These are phyloP conservation scores for Paralichthys olivaceus DNA, from an alignment of 2,113 vertebrate species.

Conservation along the genomic window DNA sequence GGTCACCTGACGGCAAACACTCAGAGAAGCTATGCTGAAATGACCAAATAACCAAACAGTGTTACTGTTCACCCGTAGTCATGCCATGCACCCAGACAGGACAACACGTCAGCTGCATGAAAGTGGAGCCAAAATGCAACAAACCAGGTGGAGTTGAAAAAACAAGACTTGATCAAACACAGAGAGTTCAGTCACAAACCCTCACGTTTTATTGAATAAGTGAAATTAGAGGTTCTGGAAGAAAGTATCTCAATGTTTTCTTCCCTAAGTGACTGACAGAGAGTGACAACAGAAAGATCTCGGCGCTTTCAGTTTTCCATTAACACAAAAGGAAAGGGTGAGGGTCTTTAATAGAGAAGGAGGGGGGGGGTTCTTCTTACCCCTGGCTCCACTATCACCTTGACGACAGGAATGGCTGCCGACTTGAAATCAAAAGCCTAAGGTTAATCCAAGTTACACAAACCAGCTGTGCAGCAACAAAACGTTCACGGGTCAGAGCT, in stretches of 20 bases:
- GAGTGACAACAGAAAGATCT: slow-evolving; percentile 36
- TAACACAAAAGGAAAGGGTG: slow-evolving; percentile 32
- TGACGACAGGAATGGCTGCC: slow-evolving; percentile 77
- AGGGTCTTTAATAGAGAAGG: slow-evolving; percentile 45
- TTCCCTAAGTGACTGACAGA: slow-evolving; percentile 24
- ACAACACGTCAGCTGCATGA: slow-evolving; percentile 28
- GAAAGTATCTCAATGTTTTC: slow-evolving; percentile 37
- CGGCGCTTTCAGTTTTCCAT: slow-evolving; percentile 50
- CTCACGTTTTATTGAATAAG: slow-evolving; percentile 12
- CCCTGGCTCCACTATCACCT: slow-evolving; percentile 81
- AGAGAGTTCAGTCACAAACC: slow-evolving; percentile 44
- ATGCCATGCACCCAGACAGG: slow-evolving; percentile 62
- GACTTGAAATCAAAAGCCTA: slow-evolving; percentile 79
- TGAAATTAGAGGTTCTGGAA: slow-evolving; percentile 10
- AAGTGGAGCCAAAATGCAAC: slow-evolving; percentile 43
- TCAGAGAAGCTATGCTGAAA: slow-evolving; percentile 5
- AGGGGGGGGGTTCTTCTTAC: slow-evolving; percentile 68
- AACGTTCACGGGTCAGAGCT: background rate
- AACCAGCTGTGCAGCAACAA: slow-evolving; percentile 8
- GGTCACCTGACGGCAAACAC: slow-evolving; percentile 20
- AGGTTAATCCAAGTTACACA: slow-evolving; percentile 62
- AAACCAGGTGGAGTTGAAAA: slow-evolving; percentile 40
- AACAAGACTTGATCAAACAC: slow-evolving; percentile 45
- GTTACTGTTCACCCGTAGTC: slow-evolving; percentile 14
- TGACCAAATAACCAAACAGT: slow-evolving; percentile 13